phyloP scores from a whole-genome alignment of 2,888 invertebrate genomes.

The Axea sp. region DNA sequence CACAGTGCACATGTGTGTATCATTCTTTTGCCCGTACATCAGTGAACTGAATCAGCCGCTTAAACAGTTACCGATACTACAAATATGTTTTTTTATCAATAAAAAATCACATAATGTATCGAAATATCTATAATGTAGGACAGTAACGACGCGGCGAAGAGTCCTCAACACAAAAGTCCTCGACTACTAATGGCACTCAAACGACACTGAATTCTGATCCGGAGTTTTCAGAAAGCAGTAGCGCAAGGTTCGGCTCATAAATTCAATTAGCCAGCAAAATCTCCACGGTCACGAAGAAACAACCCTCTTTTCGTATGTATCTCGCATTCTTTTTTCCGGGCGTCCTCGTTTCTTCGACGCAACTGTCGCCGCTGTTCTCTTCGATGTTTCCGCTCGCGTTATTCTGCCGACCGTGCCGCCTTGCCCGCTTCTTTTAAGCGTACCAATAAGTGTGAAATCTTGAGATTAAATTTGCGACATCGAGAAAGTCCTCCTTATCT shows the following conservation, averaged over 20 bases:
- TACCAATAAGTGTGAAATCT: conserved; percentile 60
- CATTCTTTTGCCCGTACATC: too few species aligned
- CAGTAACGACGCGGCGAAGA: conserved; percentile 46
- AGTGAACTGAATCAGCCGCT: too few species aligned
- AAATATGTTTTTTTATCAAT: too few species aligned
- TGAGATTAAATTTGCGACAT: conserved; percentile 43
- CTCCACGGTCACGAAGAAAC: conserved; percentile 66
- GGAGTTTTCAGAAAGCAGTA: conserved; percentile 69
- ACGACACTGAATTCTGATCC: conserved; percentile 73
- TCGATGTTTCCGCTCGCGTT: conserved; percentile 37
- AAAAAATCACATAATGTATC: too few species aligned
- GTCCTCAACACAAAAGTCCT: conserved; percentile 60
- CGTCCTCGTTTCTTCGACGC: conserved; percentile 33
- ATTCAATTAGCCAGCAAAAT: conserved; percentile 77
- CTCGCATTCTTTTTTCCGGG: conserved; percentile 42
- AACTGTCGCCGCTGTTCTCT: conserved; percentile 17
- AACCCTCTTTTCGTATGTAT: conserved; percentile 53
- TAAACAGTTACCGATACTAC: too few species aligned
- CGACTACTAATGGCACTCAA: conserved; percentile 72
- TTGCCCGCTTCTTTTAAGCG: conserved; percentile 47
- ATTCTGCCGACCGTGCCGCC: conserved; percentile 27
- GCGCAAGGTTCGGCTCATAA: conserved; percentile 69
- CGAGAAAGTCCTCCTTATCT: conserved; percentile 45
- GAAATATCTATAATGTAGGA: conserved; percentile 37
- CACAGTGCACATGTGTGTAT: too few species aligned